phyloP scores from a whole-genome alignment of 2,888 invertebrate species.

The Synergus umbraculus region DNA sequence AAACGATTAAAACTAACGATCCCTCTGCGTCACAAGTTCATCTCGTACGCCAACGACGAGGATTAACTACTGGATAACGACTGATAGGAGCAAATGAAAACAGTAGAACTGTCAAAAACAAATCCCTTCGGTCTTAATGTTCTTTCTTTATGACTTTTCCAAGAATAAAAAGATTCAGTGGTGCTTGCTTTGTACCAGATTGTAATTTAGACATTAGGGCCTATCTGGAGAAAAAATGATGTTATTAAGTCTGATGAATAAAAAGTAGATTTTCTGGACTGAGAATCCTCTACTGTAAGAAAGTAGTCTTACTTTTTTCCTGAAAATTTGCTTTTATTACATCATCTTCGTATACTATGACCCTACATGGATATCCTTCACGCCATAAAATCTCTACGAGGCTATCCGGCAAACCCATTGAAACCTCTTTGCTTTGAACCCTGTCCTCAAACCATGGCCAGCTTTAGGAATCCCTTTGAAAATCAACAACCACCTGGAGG shows the following conservation, averaged over 20 bases:
- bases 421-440: conserved; percentile 18
- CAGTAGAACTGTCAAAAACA: conserved; percentile 37
- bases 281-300: background rate
- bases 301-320: background rate
- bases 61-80: conserved; percentile 63
- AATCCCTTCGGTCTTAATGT: conserved; percentile 27
- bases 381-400: conserved; percentile 9
- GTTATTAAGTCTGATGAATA: too few relatives aligned
- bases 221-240: background rate
- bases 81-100: conserved; percentile 50
- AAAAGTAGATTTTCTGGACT: too few relatives aligned
- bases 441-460: background rate
- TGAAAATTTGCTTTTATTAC: background rate
- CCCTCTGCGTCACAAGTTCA: conserved; percentile 60
- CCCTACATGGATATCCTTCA: background rate
- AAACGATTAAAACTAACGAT: conserved; percentile 67
- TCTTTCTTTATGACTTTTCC: conserved; percentile 4
- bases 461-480: conserved; percentile 31
- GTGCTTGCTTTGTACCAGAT: background rate
- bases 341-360: background rate
- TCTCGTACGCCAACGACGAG: conserved; percentile 53
- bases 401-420: conserved; percentile 17
- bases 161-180: conserved; percentile 5
- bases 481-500: conserved; percentile 1
- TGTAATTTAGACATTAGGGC: background rate